A percentile compares a stretch with the other conserved stretches of the same genome.
Conservation (phyloP, 2,888 invertebrate species). For the Nymphalis c-album region DNA sequence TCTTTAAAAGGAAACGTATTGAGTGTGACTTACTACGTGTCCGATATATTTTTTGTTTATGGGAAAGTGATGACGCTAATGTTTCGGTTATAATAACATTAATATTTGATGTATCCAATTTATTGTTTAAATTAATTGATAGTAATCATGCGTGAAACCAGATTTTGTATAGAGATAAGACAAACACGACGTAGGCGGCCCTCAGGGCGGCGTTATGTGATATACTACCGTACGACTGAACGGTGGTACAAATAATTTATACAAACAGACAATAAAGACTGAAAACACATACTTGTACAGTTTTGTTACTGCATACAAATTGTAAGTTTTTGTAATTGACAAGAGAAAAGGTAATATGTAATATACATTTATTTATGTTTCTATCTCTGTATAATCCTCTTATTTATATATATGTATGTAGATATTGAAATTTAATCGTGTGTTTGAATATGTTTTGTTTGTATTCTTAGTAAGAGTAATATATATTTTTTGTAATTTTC, state of each 20-base stretch:
- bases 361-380: too few species aligned
- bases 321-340: too few species aligned
- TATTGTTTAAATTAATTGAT: constrained; percentile 9
- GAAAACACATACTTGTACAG: too few species aligned
- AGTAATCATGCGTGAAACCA: constrained; percentile 15
- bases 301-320: too few species aligned
- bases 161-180: constrained; percentile 30
- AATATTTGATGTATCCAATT: not conserved
- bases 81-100: not conserved
- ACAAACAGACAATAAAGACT: constrained; percentile 2
- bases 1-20: constrained; percentile 36
- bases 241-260: constrained; percentile 2
- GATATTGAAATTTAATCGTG: too few species aligned
- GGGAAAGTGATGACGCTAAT: not conserved
- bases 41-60: constrained; percentile 7
- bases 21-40: constrained; percentile 26
- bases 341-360: too few species aligned
- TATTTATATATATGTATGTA: too few species aligned
- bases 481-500: too few species aligned
- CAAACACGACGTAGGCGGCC: constrained; percentile 68
- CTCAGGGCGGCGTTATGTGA: constrained; percentile 58
- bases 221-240: constrained; percentile 42
- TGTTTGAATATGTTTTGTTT: too few species aligned
- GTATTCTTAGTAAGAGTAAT: too few species aligned
- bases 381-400: too few species aligned